A percentile compares a stretch with the other conserved stretches of the same genome.
Conservation (phyloP, 2,888 invertebrate species). For the Petrolisthes manimaculis region DNA sequence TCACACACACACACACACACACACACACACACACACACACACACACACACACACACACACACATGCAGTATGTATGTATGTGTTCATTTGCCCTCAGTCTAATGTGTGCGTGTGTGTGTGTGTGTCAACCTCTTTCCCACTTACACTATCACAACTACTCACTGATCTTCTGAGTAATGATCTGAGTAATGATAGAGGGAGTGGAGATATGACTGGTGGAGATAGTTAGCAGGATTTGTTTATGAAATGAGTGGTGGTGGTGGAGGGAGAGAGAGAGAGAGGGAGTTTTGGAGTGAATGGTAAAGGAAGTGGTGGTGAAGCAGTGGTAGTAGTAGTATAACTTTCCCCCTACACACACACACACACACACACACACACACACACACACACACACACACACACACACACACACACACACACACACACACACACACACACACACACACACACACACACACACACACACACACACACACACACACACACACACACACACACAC, state of each 20-base stretch:
- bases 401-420: not conserved
- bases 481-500: not conserved
- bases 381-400: not conserved
- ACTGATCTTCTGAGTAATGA: not conserved
- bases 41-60: not conserved
- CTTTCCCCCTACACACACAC: not conserved
- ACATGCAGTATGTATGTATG: slow-evolving; percentile 6
- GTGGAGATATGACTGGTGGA: not conserved
- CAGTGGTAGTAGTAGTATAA: too few relatives aligned
- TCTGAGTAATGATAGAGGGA: not conserved
- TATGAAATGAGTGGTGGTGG: too few relatives aligned
- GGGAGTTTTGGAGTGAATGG: too few relatives aligned
- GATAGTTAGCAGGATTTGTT: not conserved
- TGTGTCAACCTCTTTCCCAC: not conserved
- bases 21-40: not conserved
- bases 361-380: not conserved
- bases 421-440: not conserved
- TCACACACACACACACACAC: not conserved
- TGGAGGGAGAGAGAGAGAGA: too few relatives aligned
- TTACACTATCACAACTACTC: too few relatives aligned
- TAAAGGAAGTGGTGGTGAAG: too few relatives aligned
- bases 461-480: not conserved
- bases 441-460: not conserved
- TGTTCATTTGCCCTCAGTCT: not conserved
- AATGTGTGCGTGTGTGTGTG: not conserved